These are phyloP conservation scores for Hyposmocoma kahamanoa DNA, from an alignment of 1,140 invertebrate genomes.

Conservation along the genomic window DNA sequence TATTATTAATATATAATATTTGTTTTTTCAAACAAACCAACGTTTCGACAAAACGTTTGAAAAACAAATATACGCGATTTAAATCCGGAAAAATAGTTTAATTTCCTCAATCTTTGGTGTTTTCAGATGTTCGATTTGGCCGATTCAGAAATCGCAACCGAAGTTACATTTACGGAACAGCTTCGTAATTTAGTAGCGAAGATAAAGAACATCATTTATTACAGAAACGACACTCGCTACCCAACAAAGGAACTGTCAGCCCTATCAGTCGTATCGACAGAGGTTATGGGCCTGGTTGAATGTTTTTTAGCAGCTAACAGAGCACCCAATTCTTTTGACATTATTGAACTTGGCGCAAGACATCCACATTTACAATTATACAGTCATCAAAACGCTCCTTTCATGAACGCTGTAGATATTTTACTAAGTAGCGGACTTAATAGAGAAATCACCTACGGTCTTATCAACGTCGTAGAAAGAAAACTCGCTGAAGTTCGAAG, in stretches of 20 bases:
- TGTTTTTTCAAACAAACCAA: too few relatives aligned
- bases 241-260: constrained; percentile 60
- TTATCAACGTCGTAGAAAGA: constrained; percentile 67
- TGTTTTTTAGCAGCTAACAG: constrained; percentile 64
- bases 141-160: constrained; percentile 65
- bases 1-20: too few relatives aligned
- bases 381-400: constrained; percentile 62
- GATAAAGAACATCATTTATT: constrained; percentile 65
- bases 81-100: too few relatives aligned
- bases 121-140: constrained; percentile 69
- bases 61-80: too few relatives aligned
- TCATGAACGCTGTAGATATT: constrained; percentile 67
- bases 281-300: constrained; percentile 65
- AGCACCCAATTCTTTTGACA: constrained; percentile 61
- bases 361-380: constrained; percentile 67
- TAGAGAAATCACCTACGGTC: constrained; percentile 65
- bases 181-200: constrained; percentile 57
- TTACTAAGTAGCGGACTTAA: constrained; percentile 65
- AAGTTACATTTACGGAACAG: constrained; percentile 69
- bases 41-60: too few relatives aligned
- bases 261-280: constrained; percentile 61
- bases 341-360: constrained; percentile 53
- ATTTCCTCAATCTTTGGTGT: too few relatives aligned
- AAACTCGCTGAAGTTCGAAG: constrained; percentile 62
- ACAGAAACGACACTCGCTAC: constrained; percentile 52